Evolutionary conservation across 2,888 invertebrate species (phyloP), one percentile per base, ranked within the genome.

Genomic region (Notodonta dromedarius): DNA sequence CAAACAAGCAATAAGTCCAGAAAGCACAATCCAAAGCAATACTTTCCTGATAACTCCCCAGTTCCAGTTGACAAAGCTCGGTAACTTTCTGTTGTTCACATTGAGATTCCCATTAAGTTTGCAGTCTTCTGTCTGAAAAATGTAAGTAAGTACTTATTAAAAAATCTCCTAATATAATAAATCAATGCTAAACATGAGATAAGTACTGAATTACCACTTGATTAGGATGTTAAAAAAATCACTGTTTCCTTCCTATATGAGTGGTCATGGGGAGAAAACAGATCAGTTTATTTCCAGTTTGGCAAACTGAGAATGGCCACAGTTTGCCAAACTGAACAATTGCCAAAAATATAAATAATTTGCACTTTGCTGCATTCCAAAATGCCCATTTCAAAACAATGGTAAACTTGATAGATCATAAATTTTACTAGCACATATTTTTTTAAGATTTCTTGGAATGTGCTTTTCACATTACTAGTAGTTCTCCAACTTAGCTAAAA

Each of bases 41-140:
- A 95, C 91, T 82, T 96, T 96, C 64, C 97, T 94, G 70, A 97
- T 97, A 3, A 97, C 75, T 5, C 95, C 95, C 97, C 97, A 97
- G 83, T 97, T 97, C 97, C 97, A 97, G 59, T 94, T 97, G 84
- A 94, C 95, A 91, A 94, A 96, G 80, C 85, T 94, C 65, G 94
- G 96, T 77, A 92, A 91, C 78, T 91, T 94, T 70, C 94, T 89
- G 46, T 92, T 93, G 57, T 86, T 90, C 13, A 84, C 73, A 66
- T 85, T 90, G 39, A 90, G 76, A 63, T 88, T 94, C 50, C 94
- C 94, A 82, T 94, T 94, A 0, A 93, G 82, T 74, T 94, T 94
- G 57, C 91, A 86, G 39, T 94, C 94, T 73, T 94, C 94, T 74
- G 94, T 94, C 96, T 96, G 84, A 67, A 94, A 94, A 62, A 24